phyloP scores from a whole-genome alignment of 2,797 vertebrate genomes.

The Hyperoplus lanceolatus region DNA sequence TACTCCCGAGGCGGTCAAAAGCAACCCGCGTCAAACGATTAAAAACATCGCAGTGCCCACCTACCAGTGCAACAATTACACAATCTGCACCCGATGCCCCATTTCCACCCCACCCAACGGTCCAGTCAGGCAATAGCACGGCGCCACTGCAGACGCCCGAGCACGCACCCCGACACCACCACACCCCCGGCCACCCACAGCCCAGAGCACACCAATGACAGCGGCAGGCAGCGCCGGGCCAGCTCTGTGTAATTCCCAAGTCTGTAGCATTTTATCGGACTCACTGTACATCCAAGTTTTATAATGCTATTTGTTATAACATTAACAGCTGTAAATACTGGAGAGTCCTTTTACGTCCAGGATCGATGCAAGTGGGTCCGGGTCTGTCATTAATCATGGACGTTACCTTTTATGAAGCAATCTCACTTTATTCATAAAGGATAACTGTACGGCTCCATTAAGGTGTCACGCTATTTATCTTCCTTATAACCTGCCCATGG shows the following conservation, averaged over 20 bases:
- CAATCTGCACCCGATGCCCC: too few species aligned
- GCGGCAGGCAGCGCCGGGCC: too few species aligned
- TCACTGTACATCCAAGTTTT: conserved; percentile 70
- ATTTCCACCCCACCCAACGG: too few species aligned
- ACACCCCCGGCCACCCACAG: too few species aligned
- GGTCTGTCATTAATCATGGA: conserved; percentile 76
- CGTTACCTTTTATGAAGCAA: conserved; percentile 82
- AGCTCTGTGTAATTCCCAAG: conserved; percentile 39
- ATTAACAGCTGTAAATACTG: conserved; percentile 82
- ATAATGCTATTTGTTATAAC: conserved; percentile 80
- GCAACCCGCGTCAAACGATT: too few species aligned
- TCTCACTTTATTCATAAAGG: conserved; percentile 85
- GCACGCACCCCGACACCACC: too few species aligned
- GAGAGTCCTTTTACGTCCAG: conserved; percentile 74
- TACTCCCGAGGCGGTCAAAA: too few species aligned
- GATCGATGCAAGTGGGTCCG: conserved; percentile 68
- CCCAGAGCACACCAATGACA: too few species aligned
- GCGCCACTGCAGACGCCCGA: too few species aligned
- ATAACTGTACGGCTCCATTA: conserved; percentile 85
- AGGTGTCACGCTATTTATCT: conserved; percentile 84
- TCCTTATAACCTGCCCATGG: conserved; percentile 80
- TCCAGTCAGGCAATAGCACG: too few species aligned
- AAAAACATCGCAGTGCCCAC: too few species aligned
- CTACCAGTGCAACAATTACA: too few species aligned
- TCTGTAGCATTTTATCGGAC: conserved; percentile 63